A percentile compares a stretch with the other conserved stretches of the same genome.
Conservation (phyloP, 2,888 invertebrate species). For the Drosophila incognita region DNA sequence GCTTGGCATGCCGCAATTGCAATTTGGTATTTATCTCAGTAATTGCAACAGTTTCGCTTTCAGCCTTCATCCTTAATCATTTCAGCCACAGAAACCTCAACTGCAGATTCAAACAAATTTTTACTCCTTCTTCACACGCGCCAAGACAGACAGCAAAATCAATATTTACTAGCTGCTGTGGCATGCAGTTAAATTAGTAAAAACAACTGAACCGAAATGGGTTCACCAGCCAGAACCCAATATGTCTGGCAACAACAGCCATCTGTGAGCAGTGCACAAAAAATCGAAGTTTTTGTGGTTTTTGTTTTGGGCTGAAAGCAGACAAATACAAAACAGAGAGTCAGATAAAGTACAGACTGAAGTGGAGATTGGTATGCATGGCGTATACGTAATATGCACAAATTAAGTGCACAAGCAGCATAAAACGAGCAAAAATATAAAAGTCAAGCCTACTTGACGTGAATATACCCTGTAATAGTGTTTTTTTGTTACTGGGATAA, state of each 20-base stretch:
- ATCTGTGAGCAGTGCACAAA: constrained; percentile 19
- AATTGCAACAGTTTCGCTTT: constrained; percentile 15
- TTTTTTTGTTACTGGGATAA: neutral
- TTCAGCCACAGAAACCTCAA: constrained; percentile 11
- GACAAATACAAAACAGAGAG: constrained; percentile 13
- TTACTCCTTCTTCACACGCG: constrained; percentile 20
- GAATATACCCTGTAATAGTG: constrained; percentile 7
- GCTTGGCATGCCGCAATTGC: constrained; percentile 50
- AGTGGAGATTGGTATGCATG: constrained; percentile 47
- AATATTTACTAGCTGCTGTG: constrained; percentile 59
- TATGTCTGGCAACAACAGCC: constrained; percentile 46
- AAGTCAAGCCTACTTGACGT: neutral
- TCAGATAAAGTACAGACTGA: neutral
- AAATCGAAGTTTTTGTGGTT: constrained; percentile 39
- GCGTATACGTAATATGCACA: constrained; percentile 63
- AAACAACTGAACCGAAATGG: constrained; percentile 55
- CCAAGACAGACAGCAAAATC: constrained; percentile 56
- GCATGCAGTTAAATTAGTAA: constrained; percentile 63
- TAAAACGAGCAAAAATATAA: constrained; percentile 1
- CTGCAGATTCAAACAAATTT: constrained; percentile 18
- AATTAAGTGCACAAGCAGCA: constrained; percentile 38
- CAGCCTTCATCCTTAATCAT: constrained; percentile 26
- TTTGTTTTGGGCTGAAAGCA: constrained; percentile 14
- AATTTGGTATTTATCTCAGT: constrained; percentile 40
- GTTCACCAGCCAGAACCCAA: constrained; percentile 18